These are phyloP conservation scores for Trichonephila inaurata DNA, from an alignment of 1,140 invertebrate genomes.

Conservation along the genomic window DNA sequence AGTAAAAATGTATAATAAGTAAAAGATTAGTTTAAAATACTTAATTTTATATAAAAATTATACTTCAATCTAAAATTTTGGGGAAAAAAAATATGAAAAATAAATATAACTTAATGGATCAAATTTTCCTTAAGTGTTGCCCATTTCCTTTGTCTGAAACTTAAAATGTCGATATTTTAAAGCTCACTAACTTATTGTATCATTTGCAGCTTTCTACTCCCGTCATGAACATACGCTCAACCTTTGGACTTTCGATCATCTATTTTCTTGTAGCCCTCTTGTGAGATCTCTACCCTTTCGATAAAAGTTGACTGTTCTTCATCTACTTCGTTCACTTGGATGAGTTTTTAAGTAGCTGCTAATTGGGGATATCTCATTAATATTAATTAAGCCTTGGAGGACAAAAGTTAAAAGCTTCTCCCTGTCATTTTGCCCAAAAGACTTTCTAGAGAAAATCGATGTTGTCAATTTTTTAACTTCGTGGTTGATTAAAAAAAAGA, in stretches of 20 bases:
- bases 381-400: constrained; percentile 54
- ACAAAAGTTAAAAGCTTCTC: constrained; percentile 45
- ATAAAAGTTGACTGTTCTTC: constrained; percentile 1
- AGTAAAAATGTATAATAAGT: too few relatives aligned
- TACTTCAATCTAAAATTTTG: too few relatives aligned
- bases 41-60: too few relatives aligned
- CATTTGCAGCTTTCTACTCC: not conserved
- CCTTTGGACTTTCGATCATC: not conserved
- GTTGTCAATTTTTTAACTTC: constrained; percentile 10
- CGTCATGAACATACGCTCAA: not conserved
- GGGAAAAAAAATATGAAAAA: too few relatives aligned
- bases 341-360: constrained; percentile 38
- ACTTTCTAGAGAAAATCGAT: not conserved
- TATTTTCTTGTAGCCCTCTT: not conserved
- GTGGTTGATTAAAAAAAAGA: not conserved
- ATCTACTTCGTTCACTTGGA: not conserved
- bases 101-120: not conserved
- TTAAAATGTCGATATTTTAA: constrained; percentile 1
- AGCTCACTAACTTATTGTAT: not conserved
- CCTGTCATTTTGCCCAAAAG: not conserved
- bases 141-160: not conserved
- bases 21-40: too few relatives aligned
- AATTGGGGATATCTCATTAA: constrained; percentile 61
- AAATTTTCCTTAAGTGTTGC: too few relatives aligned
- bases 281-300: not conserved